These are phyloP conservation scores for Pachliopta kotzebuea DNA, from an alignment of 2,888 invertebrate genomes.

Conservation along the genomic window DNA sequence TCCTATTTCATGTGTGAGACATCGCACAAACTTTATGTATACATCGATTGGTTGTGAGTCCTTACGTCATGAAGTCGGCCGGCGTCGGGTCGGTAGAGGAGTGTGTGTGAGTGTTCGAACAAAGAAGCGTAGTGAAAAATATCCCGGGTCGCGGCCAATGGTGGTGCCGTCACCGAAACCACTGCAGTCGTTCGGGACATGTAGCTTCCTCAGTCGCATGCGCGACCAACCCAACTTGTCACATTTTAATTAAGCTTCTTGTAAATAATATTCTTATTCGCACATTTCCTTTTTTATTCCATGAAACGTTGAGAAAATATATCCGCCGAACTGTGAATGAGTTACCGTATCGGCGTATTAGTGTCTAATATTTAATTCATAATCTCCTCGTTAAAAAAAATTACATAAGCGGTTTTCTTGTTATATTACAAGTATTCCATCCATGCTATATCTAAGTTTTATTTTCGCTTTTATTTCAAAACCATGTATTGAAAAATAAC, in stretches of 20 bases:
- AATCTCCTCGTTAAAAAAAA: too few species aligned
- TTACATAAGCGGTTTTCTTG: too few species aligned
- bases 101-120: background rate
- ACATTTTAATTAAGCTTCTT: background rate
- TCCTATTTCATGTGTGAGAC: background rate
- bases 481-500: too few species aligned
- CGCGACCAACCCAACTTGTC: slow-evolving; percentile 4
- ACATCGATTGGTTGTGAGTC: slow-evolving; percentile 1
- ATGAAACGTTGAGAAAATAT: background rate
- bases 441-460: too few species aligned
- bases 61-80: slow-evolving; percentile 16
- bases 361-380: too few species aligned
- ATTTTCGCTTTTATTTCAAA: too few species aligned
- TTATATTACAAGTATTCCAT: too few species aligned
- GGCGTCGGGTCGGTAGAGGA: background rate
- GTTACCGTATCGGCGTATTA: too few species aligned
- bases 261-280: background rate
- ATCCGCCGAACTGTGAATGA: too few species aligned
- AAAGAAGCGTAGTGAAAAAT: background rate
- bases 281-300: background rate
- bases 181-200: slow-evolving; percentile 21
- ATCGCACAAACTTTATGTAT: background rate
- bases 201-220: slow-evolving; percentile 15
- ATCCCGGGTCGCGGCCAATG: slow-evolving; percentile 2
- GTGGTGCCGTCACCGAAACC: slow-evolving; percentile 13